Evolutionary conservation across 2,113 vertebrate genomes (phyloP), one percentile per base, ranked within the genome.

Genomic region (Rhombomys opimus): DNA sequence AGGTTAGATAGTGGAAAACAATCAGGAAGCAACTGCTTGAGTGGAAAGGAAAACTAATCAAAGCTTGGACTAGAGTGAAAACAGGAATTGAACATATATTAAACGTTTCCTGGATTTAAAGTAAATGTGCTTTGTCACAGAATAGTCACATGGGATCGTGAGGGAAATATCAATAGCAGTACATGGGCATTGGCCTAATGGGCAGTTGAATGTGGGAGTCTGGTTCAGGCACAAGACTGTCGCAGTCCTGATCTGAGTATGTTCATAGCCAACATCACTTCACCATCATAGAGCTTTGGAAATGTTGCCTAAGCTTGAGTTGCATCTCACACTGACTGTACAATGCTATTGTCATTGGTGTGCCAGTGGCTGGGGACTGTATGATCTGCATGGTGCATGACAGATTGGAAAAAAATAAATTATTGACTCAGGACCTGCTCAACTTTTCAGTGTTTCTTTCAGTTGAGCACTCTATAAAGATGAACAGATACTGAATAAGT

Each of bases 1-100:
- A 54, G 0, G 3, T 7, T 17, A 61, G 35, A 63, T 23, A 32
- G 7, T 2, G 5, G 50, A 54, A 54, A 89, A 91, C 72, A 54
- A 89, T 65, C 59, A 11, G 68, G 13, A 57, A 17, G 1, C 7
- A 7, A 72, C 22, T 0, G 0, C 15, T 7, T 7, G 18, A 2
- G 32, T 57, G 18, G 17, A 32, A 91, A 25, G 32, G 32, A 72
- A 70, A 92, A 52, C 4, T n/a, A 81, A 81, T 27, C 35, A n/a
- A 75, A 10, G 41, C 12, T 61, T 59, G 11, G 41, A 32, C 20
- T 38, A 54, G 23, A 67, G 25, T 0, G 54, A 65, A 65, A 57
- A 87, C 1, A 59, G 61, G 15, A 75, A 90, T 12, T 77, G 35
- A 65, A 77, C 77, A 8, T 65, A 52, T 7, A 27, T 63, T 30